Percentiles rank a stretch among this genome's conserved stretches.
Conservation (phyloP, 1,140 invertebrate species). For the Drosophila willistoni region DNA sequence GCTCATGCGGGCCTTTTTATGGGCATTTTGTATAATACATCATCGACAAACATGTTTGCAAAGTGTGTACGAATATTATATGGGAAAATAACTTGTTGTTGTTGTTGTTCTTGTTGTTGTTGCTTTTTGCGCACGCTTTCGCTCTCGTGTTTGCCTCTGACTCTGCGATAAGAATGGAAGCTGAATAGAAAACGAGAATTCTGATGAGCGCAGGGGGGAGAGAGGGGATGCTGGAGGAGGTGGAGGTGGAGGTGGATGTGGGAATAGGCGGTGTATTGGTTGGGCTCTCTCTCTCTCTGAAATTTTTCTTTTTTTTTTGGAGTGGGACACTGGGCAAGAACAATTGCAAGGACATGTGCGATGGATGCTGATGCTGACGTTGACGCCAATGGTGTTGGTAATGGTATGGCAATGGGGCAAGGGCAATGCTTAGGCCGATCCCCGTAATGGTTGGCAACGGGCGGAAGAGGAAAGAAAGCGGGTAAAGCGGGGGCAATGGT, state of each 20-base stretch:
- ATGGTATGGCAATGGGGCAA: conserved; percentile 70
- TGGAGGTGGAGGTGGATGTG: background rate
- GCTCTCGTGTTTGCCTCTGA: conserved; percentile 51
- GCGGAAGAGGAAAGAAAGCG: background rate
- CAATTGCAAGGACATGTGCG: conserved; percentile 82
- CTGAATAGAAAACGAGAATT: conserved; percentile 1
- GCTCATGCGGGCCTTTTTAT: conserved; percentile 81
- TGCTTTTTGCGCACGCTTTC: conserved; percentile 74
- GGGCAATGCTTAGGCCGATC: conserved; percentile 25
- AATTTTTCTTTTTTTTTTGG: background rate
- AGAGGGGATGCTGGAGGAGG: background rate
- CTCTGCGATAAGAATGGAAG: conserved; percentile 12
- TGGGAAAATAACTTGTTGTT: conserved; percentile 77
- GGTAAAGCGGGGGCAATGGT: conserved; percentile 24
- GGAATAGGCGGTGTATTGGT: background rate
- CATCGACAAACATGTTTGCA: conserved; percentile 82
- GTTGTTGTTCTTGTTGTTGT: conserved; percentile 51
- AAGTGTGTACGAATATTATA: conserved; percentile 82
- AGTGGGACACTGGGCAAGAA: conserved; percentile 55
- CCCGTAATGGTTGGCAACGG: background rate
- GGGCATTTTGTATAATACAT: conserved; percentile 82
- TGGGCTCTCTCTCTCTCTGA: no score
- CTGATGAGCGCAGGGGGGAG: background rate
- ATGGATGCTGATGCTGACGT: conserved; percentile 82
- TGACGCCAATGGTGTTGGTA: conserved; percentile 81